Percentiles rank a stretch among this genome's conserved stretches.
These are phyloP conservation scores for Sinodicranocentrus sp. DNA, from an alignment of 2,888 invertebrate genomes.

Conservation along the genomic window DNA sequence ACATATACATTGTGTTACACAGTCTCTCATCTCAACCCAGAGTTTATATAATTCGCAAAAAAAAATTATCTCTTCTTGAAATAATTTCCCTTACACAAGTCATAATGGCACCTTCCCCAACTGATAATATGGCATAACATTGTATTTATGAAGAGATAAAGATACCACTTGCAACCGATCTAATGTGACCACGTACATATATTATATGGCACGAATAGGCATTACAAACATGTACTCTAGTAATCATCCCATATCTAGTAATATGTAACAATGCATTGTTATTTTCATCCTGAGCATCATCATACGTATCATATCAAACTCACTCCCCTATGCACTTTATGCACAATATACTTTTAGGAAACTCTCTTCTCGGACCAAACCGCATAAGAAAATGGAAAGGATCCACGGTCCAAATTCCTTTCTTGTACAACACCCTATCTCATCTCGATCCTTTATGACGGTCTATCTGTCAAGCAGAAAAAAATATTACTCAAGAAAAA, in stretches of 20 bases:
- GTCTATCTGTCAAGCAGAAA: slow-evolving; percentile 62
- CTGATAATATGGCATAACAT: slow-evolving; percentile 44
- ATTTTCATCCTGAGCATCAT: no score
- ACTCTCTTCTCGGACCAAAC: slow-evolving; percentile 19
- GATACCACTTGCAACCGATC: slow-evolving; percentile 37
- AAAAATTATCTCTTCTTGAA: slow-evolving; percentile 2
- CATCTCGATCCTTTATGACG: slow-evolving; percentile 27
- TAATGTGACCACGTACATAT: slow-evolving; percentile 48
- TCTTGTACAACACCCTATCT: slow-evolving; percentile 15
- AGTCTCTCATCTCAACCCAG: no score
- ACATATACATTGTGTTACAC: no score
- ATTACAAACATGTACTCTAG: not conserved
- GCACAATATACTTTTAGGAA: no score
- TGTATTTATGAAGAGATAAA: slow-evolving; percentile 47
- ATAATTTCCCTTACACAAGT: slow-evolving; percentile 29
- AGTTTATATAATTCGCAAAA: no score
- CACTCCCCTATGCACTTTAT: no score
- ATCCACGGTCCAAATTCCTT: slow-evolving; percentile 48
- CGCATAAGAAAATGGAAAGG: slow-evolving; percentile 18
- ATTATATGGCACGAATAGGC: not conserved
- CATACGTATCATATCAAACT: no score
- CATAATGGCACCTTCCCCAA: slow-evolving; percentile 58
- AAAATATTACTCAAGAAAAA: slow-evolving; percentile 19
- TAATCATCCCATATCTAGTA: slow-evolving; percentile 21
- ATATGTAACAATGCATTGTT: not conserved